These are phyloP conservation scores for Lagria hirta DNA, from an alignment of 2,888 invertebrate species.

Conservation along the genomic window DNA sequence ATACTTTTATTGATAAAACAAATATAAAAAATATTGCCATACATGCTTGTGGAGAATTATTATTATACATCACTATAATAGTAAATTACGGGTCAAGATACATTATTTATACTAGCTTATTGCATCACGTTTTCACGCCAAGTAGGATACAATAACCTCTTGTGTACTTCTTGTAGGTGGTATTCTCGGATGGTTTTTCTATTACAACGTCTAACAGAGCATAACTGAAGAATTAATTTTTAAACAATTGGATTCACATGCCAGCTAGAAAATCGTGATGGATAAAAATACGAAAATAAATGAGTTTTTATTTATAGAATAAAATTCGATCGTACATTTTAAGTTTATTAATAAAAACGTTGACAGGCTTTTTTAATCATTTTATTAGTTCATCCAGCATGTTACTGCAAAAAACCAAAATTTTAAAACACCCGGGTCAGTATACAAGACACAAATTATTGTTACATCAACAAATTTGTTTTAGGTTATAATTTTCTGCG, in stretches of 20 bases:
- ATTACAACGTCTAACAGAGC: slow-evolving; percentile 38
- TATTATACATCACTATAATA: slow-evolving; percentile 40
- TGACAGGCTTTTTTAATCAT: no score
- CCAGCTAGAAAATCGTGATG: slow-evolving; percentile 17
- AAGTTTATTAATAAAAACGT: slow-evolving; percentile 10
- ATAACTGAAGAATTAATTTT: slow-evolving; percentile 34
- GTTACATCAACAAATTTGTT: no score
- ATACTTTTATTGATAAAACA: slow-evolving; percentile 35
- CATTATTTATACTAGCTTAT: slow-evolving; percentile 29
- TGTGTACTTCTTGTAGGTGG: slow-evolving; percentile 34
- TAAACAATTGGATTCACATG: slow-evolving; percentile 24
- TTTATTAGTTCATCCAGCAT: no score
- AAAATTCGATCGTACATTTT: slow-evolving; percentile 5
- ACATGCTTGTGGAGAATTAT: slow-evolving; percentile 31
- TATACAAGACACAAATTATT: no score
- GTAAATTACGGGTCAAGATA: slow-evolving; percentile 39
- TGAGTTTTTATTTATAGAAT: slow-evolving; percentile 15
- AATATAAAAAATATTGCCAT: slow-evolving; percentile 36
- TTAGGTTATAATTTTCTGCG: no score
- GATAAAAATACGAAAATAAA: slow-evolving; percentile 15
- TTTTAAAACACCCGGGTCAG: no score
- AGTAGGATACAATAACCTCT: slow-evolving; percentile 33
- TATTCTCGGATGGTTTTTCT: slow-evolving; percentile 32
- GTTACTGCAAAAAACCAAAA: no score
- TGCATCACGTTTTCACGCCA: slow-evolving; percentile 35